phyloP scores from a whole-genome alignment of 2,797 vertebrate species.

The Vultur gryphus region DNA sequence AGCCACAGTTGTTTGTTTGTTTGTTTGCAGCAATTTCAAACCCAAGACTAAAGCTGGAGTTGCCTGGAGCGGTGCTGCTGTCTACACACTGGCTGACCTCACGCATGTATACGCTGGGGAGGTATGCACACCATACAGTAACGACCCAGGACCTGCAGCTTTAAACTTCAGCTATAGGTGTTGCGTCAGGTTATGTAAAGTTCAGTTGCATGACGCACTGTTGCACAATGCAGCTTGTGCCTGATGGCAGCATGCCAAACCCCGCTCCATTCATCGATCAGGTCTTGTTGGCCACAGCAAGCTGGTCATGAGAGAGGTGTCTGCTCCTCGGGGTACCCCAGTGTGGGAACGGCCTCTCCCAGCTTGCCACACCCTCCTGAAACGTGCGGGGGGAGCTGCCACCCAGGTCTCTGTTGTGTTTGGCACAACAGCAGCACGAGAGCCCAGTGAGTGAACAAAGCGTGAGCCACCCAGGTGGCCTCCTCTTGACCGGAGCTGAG shows the following conservation, averaged over 20 bases:
- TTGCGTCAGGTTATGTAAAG: constrained; percentile 76
- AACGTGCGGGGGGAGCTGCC: neutral
- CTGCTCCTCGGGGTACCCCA: neutral
- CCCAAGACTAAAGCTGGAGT: neutral
- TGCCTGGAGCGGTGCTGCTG: neutral
- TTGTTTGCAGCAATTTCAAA: constrained; percentile 26
- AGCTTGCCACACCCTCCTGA: neutral
- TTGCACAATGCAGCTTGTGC: constrained; percentile 36
- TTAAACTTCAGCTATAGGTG: constrained; percentile 43
- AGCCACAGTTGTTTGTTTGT: neutral
- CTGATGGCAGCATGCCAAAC: constrained; percentile 28
- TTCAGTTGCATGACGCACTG: constrained; percentile 64
- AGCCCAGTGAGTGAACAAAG: neutral
- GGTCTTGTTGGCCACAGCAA: neutral
- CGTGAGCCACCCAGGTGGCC: neutral
- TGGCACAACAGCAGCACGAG: neutral
- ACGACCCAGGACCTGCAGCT: constrained; percentile 27
- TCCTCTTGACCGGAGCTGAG: neutral
- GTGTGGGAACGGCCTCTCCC: neutral
- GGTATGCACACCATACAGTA: neutral
- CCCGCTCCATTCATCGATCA: constrained; percentile 35
- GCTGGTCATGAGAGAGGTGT: neutral
- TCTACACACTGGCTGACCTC: constrained; percentile 5
- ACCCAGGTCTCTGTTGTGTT: neutral
- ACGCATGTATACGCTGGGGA: neutral